These are phyloP conservation scores for Aepyceros melampus DNA, from an alignment of 2,113 vertebrate genomes.

Conservation along the genomic window DNA sequence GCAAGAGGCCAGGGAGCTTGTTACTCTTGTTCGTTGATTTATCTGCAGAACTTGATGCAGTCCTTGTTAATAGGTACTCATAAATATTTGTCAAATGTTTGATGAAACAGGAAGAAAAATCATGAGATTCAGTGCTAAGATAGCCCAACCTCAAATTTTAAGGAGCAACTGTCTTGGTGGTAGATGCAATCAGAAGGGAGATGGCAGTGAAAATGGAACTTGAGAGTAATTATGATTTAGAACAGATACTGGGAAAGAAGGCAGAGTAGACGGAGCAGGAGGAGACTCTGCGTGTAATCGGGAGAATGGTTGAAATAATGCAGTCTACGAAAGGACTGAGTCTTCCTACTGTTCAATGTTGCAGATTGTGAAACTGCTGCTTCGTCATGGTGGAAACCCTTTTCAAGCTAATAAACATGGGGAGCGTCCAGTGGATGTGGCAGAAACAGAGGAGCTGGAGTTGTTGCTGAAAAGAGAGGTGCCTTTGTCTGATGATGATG, in stretches of 20 bases:
- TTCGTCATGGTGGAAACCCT: constrained; percentile 95
- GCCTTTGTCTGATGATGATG: constrained; percentile 92
- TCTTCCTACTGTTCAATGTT: constrained; percentile 41
- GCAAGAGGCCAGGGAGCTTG: background rate
- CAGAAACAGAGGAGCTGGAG: constrained; percentile 96
- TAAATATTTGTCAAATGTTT: background rate
- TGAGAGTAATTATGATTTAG: background rate
- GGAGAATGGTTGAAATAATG: background rate
- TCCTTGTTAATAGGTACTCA: background rate
- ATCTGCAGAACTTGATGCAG: background rate
- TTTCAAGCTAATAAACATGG: constrained; percentile 98
- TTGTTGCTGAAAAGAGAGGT: constrained; percentile 93
- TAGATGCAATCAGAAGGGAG: background rate
- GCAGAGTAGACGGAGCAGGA: background rate
- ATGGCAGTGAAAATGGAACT: background rate
- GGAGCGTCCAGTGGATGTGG: constrained; percentile 96
- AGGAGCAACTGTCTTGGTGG: background rate
- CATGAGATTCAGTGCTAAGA: background rate
- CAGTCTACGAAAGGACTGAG: background rate
- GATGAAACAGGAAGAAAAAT: background rate
- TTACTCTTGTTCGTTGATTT: background rate
- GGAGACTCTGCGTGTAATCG: background rate
- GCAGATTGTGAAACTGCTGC: constrained; percentile 96
- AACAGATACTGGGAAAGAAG: background rate
- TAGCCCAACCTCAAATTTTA: background rate